phyloP scores from a whole-genome alignment of 2,888 invertebrate genomes.

The Cynaeus angustus region DNA sequence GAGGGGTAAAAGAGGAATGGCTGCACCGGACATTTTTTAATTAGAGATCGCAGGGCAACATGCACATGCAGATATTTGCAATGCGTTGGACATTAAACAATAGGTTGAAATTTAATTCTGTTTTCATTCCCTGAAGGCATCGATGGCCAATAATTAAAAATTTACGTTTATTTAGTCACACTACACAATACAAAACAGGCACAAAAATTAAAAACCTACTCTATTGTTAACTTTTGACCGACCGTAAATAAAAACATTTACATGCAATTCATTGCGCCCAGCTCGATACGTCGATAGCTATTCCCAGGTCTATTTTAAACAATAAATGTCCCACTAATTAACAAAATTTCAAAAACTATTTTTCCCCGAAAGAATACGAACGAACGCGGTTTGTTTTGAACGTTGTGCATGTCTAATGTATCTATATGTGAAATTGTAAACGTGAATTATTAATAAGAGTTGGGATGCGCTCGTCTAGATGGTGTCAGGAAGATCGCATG shows the following conservation, averaged over 20 bases:
- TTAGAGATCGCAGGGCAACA: conserved; percentile 60
- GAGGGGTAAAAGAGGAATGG: conserved; percentile 46
- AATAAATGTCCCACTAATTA: conserved; percentile 22
- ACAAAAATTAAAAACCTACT: conserved; percentile 62
- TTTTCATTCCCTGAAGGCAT: conserved; percentile 67
- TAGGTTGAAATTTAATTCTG: conserved; percentile 68
- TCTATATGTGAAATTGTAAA: conserved; percentile 44
- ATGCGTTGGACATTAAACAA: conserved; percentile 64
- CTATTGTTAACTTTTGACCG: conserved; percentile 61
- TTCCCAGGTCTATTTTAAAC: conserved; percentile 32
- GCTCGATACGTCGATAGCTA: conserved; percentile 29
- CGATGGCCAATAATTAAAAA: conserved; percentile 69
- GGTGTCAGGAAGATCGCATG: conserved; percentile 47
- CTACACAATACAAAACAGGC: conserved; percentile 55
- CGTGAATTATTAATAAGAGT: conserved; percentile 37
- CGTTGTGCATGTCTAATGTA: conserved; percentile 34
- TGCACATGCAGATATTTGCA: conserved; percentile 60
- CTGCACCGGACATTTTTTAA: conserved; percentile 67
- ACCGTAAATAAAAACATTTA: conserved; percentile 56
- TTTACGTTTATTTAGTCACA: conserved; percentile 69
- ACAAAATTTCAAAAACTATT: conserved; percentile 24
- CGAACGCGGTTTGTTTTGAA: conserved; percentile 14
- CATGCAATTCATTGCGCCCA: conserved; percentile 38
- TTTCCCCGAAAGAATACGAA: background rate
- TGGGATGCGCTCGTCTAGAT: conserved; percentile 39